Evolutionary conservation across 2,888 invertebrate genomes (phyloP), one percentile per base, ranked within the genome.

Genomic region (Ormyrus labotus): DNA sequence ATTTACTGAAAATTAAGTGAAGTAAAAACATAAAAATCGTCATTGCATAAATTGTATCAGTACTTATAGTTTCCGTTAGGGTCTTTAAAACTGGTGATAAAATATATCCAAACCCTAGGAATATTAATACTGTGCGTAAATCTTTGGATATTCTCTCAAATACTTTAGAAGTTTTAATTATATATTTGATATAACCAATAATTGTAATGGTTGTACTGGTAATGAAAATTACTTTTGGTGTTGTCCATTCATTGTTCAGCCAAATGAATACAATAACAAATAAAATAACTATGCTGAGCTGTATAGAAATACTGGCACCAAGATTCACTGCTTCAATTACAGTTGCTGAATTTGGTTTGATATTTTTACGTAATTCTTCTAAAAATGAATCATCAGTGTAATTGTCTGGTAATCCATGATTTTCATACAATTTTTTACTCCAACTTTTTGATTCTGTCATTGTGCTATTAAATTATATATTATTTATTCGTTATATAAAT

Each of bases 41-140:
- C 93, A 96, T 97, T 1, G 98, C 97, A 88, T 98, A 98, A 87
- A 99, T 98, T 0, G 99, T 98, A 88, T 99, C 99, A 0, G 99
- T 99, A 88, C 98, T 98, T 2, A 99, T 96, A 0, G 98, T 98
- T 89, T 98, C 97, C 0, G 99, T 99, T 70, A 99, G 92, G 0
- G 98, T 99, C 89, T 98, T 97, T 53, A 98, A 91, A 19, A 99
- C 94, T 0, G 99, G 99, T 0, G 98, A 97, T 80, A 98, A 92
- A 74, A 97, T 93, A 87, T 96, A 97, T 0, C 98, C 97, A 88
- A 98, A 95, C 0, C 96, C 94, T 2, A 97, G 89, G 87, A 98
- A 98, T 8, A 97, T 95, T 55, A 96, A 87, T 0, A 96, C 94
- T 0, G 96, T 97, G 90, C 96, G 94, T 0, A 96, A 89, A 88